phyloP scores from a whole-genome alignment of 2,888 invertebrate genomes.

The Ophion costatus region DNA sequence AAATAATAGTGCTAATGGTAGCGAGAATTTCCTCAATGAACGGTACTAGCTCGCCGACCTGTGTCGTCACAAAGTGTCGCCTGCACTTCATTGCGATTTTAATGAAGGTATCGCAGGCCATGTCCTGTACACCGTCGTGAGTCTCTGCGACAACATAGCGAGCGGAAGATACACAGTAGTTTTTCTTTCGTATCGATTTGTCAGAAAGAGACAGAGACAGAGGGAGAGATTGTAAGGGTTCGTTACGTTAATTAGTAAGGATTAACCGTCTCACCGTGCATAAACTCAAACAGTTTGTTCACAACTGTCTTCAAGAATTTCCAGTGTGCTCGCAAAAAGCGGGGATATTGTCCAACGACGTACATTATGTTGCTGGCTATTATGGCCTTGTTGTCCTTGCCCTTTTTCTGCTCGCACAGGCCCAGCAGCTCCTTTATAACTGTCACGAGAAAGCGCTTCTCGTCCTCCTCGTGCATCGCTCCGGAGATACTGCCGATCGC shows the following conservation, averaged over 20 bases:
- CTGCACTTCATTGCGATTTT: constrained; percentile 99
- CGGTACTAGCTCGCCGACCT: constrained; percentile 97
- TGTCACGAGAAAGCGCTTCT: constrained; percentile 98
- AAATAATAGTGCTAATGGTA: constrained; percentile 98
- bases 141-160: constrained; percentile 88
- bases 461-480: constrained; percentile 99
- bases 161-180: constrained; percentile 14
- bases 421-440: constrained; percentile 99
- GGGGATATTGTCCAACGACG: constrained; percentile 99
- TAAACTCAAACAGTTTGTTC: constrained; percentile 99
- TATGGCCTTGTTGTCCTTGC: constrained; percentile 99
- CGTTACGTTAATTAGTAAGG: constrained; percentile 49
- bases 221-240: neutral
- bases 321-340: constrained; percentile 99
- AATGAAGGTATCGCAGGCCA: constrained; percentile 99
- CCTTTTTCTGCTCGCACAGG: constrained; percentile 98
- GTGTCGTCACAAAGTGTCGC: constrained; percentile 98
- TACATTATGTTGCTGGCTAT: constrained; percentile 99
- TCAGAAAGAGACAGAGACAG: neutral
- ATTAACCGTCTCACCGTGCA: constrained; percentile 89
- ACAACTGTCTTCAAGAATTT: constrained; percentile 99
- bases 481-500: constrained; percentile 99
- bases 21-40: constrained; percentile 99
- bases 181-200: neutral
- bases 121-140: constrained; percentile 99